phyloP scores from a whole-genome alignment of 2,888 invertebrate species.

The Cephus nigrinus region DNA sequence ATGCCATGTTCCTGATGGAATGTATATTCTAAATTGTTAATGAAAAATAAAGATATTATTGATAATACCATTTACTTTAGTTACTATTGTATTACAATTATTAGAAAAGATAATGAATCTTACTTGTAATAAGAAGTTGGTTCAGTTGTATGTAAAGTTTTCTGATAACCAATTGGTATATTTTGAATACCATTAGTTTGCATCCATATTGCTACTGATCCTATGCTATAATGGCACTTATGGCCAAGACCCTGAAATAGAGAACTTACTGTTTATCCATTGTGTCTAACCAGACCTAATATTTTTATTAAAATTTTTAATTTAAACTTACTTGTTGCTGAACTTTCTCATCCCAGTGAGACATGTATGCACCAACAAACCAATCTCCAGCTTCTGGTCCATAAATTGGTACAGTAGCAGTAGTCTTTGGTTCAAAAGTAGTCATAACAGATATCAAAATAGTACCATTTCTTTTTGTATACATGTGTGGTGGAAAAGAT shows the following conservation, averaged over 20 bases:
- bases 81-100: neutral
- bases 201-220: constrained; percentile 67
- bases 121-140: constrained; percentile 67
- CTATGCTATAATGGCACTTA: constrained; percentile 67
- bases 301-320: neutral
- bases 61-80: constrained; percentile 4
- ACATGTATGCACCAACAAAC: constrained; percentile 68
- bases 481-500: constrained; percentile 65
- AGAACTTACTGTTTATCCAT: neutral
- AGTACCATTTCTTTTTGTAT: constrained; percentile 49
- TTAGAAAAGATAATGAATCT: constrained; percentile 12
- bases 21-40: constrained; percentile 59
- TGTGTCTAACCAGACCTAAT: neutral
- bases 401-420: constrained; percentile 64
- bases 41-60: constrained; percentile 11
- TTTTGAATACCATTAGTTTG: constrained; percentile 61
- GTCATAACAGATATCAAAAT: constrained; percentile 56
- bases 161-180: constrained; percentile 61
- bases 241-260: constrained; percentile 65
- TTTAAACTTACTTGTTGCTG: constrained; percentile 60
- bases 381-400: constrained; percentile 68
- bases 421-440: constrained; percentile 63
- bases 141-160: constrained; percentile 58
- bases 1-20: constrained; percentile 65
- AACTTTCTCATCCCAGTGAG: constrained; percentile 66